phyloP scores from a whole-genome alignment of 2,113 vertebrate species.

The Callospermophilus lateralis region DNA sequence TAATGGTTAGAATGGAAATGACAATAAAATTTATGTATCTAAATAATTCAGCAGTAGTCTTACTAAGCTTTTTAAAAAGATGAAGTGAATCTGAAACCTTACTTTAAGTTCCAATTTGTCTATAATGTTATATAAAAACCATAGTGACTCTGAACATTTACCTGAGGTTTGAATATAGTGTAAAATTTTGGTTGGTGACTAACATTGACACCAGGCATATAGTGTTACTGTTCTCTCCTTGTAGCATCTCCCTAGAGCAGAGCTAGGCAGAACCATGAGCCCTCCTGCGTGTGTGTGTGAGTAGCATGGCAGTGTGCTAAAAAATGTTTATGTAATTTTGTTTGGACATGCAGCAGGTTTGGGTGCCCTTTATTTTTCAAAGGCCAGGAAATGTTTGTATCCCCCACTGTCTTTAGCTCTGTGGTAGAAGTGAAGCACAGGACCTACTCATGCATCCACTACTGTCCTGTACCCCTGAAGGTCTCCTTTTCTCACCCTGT shows the following conservation, averaged over 20 bases:
- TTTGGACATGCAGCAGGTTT: neutral
- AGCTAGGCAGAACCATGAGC: neutral
- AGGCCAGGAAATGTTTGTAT: neutral
- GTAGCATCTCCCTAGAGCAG: neutral
- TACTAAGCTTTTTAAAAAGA: neutral
- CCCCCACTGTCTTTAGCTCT: neutral
- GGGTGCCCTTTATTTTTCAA: neutral
- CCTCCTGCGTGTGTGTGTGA: neutral
- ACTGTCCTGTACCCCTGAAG: neutral
- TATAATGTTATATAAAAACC: neutral
- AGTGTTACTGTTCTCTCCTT: neutral
- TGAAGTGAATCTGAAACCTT: neutral
- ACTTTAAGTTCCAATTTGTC: neutral
- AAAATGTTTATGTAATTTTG: neutral
- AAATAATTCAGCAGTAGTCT: neutral
- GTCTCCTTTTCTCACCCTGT: neutral
- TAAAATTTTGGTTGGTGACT: neutral
- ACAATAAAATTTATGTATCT: neutral
- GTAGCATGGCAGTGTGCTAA: neutral
- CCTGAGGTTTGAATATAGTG: neutral
- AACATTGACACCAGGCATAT: neutral
- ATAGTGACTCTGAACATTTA: neutral
- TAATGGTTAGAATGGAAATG: neutral
- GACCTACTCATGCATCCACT: rapidly evolving
- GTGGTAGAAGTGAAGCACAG: neutral